Evolutionary conservation across 1,140 invertebrate genomes (phyloP).

Genomic region (Euura lappo): DNA sequence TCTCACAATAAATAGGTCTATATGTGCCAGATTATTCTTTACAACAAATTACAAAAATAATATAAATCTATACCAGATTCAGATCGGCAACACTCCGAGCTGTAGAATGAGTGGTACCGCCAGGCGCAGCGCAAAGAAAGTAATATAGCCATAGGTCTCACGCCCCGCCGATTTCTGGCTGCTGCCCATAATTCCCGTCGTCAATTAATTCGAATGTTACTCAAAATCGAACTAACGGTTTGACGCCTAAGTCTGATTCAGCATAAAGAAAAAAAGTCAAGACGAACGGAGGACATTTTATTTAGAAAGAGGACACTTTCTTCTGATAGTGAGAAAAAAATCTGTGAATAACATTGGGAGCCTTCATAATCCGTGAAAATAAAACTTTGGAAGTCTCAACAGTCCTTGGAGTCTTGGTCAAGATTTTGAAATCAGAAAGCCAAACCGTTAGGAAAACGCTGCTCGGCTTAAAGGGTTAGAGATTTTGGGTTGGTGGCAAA

Average conservation of each 20-base stretch:
- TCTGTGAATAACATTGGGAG: neutral
- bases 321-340: neutral
- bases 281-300: neutral
- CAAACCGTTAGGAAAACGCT: neutral
- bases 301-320: neutral
- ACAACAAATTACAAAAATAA: too few relatives aligned
- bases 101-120: slow-evolving; percentile 42
- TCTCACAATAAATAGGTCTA: too few relatives aligned
- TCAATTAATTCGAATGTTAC: too few relatives aligned
- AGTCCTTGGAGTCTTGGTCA: neutral
- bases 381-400: neutral
- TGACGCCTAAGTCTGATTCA: too few relatives aligned
- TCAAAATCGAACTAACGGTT: too few relatives aligned
- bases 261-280: too few relatives aligned
- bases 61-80: neutral
- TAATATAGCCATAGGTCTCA: slow-evolving; percentile 26
- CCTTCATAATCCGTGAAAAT: neutral
- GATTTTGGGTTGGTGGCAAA: neutral
- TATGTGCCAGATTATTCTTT: too few relatives aligned
- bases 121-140: slow-evolving; percentile 51
- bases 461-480: neutral
- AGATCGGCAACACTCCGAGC: neutral
- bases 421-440: neutral
- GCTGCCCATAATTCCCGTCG: too few relatives aligned
- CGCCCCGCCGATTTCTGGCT: neutral